Base-by-base conservation (phyloP, 37 sponge, comb jelly and placozoan genomes). In the Ianthella basta region DNA sequence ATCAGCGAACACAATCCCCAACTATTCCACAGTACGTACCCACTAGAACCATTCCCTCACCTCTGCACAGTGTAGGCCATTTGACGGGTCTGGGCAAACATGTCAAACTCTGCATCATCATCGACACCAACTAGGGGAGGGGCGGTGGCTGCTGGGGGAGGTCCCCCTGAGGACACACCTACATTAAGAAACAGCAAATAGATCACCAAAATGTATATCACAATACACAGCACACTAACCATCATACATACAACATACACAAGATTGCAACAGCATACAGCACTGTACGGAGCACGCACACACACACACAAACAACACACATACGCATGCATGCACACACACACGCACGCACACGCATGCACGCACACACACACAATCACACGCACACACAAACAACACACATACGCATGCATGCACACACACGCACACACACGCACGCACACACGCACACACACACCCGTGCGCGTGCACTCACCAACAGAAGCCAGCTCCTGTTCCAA, bases 51-150 rank as follows among this genome's bases (percentile, higher is more conserved):
- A 41, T 50, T n/a, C 54, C 15, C 78, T 20, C 40, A 75, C 78
- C 78, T 41, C 14, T 39, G 25, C 5, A 53, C 40, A 1, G 44
- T 75, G 25, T 75, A 75, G 8, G 44, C 53, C 2, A 36, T 75
- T 44, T 75, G 78, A 84, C 97, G 78, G 56, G 94, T 97, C 85
- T 95, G 88, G 6, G 98, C 96, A 78, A 98, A 95, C 84, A 98
- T 98, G 79, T 98, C 98, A 93, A 98, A 98, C 83, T 98, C 98
- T 55, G 94, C 94, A 29, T 23, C 55, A 37, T 63, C 27, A n/a
- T 80, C 85, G 15, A 27, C 53, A 55, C 20, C 41, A 4, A 29
- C 38, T 20, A 25, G 27, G 19, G 65, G 23, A 27, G 87, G 60
- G 64, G 64, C 64, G 38, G 33, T 73, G 33, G 23, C 6, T 23